These are phyloP conservation scores for Erebia palarica DNA, from an alignment of 2,888 invertebrate species.

Conservation along the genomic window DNA sequence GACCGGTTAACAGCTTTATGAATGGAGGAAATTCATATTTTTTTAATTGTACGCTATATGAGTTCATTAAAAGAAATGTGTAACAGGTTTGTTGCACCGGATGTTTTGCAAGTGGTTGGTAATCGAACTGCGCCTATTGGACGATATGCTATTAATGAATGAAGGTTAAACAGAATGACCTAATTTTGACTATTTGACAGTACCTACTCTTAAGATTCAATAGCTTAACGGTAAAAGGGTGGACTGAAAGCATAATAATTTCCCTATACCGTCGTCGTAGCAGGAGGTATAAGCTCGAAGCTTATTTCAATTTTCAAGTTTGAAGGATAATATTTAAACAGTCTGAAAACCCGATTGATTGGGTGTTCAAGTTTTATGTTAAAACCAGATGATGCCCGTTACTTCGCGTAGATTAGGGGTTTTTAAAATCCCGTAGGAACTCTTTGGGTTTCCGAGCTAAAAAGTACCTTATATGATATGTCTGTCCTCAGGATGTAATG, in stretches of 20 bases:
- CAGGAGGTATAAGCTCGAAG: neutral
- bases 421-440: too few relatives aligned
- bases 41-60: constrained; percentile 37
- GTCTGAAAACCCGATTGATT: neutral
- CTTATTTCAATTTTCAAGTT: neutral
- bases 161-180: constrained; percentile 21
- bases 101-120: constrained; percentile 37
- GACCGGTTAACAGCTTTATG: constrained; percentile 39
- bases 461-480: too few relatives aligned
- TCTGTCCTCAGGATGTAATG: too few relatives aligned
- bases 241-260: neutral
- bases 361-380: neutral
- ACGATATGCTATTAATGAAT: constrained; percentile 17
- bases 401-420: neutral
- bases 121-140: constrained; percentile 29
- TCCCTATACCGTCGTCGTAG: neutral
- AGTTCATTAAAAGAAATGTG: constrained; percentile 39
- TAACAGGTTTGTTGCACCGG: constrained; percentile 35
- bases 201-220: neutral
- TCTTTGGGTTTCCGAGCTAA: too few relatives aligned
- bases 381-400: neutral
- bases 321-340: neutral
- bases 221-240: neutral
- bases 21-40: constrained; percentile 38
- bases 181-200: constrained; percentile 14